These are phyloP conservation scores for Ceuthmochares aereus DNA, from an alignment of 2,113 vertebrate genomes.

Conservation along the genomic window DNA sequence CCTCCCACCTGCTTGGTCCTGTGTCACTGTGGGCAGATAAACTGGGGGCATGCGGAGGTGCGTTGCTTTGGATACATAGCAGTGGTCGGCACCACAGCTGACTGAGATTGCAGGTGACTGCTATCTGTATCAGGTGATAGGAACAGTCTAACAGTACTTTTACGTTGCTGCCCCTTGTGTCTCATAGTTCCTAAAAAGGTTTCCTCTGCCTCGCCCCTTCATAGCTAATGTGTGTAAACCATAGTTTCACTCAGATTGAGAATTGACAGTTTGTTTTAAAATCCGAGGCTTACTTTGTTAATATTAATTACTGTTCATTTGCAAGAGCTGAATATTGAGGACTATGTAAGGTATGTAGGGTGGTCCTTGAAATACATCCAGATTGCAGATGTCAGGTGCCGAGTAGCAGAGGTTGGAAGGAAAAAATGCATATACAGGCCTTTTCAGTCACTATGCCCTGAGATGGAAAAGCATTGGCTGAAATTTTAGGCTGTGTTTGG, in stretches of 20 bases:
- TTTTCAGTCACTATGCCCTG: background rate
- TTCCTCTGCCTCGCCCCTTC: background rate
- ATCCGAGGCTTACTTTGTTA: background rate
- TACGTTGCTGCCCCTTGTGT: background rate
- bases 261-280: background rate
- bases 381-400: background rate
- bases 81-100: background rate
- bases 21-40: background rate
- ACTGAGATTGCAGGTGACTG: background rate
- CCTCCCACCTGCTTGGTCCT: background rate
- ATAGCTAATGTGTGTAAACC: background rate
- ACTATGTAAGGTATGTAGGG: background rate
- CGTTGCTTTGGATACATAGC: background rate
- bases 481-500: background rate
- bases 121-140: background rate
- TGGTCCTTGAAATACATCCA: background rate
- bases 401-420: background rate
- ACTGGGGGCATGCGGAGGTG: background rate
- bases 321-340: background rate
- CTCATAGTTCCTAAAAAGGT: background rate
- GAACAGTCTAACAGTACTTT: background rate
- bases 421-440: background rate
- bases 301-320: conserved; percentile 11
- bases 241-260: background rate
- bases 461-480: background rate